phyloP scores from a whole-genome alignment of 2,888 invertebrate genomes.

The Willowsia nigromaculata region DNA sequence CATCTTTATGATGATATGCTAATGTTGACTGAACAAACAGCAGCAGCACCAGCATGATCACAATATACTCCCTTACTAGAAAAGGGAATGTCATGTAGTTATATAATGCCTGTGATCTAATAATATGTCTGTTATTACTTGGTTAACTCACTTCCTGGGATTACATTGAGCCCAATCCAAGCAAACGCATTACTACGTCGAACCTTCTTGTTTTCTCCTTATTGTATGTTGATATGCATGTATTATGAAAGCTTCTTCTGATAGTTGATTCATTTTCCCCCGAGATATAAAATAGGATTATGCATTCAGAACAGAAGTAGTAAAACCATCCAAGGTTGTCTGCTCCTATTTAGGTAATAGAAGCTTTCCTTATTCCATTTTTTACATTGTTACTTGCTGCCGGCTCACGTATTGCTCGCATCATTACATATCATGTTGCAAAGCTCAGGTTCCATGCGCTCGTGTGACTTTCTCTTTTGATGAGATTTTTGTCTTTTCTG shows the following conservation, averaged over 20 bases:
- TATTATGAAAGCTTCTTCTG: background rate
- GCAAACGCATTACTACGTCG: background rate
- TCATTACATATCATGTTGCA: background rate
- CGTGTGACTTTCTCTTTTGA: background rate
- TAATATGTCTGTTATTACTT: slow-evolving; percentile 5
- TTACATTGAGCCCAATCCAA: slow-evolving; percentile 12
- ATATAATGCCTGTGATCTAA: background rate
- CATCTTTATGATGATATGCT: background rate
- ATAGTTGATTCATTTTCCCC: slow-evolving; percentile 46
- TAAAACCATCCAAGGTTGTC: slow-evolving; percentile 53
- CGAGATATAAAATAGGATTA: slow-evolving; percentile 65
- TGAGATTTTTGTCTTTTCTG: background rate
- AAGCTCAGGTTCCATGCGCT: background rate
- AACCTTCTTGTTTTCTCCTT: too few species aligned
- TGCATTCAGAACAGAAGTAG: slow-evolving; percentile 34
- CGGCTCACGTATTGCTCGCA: background rate
- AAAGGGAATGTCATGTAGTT: slow-evolving; percentile 9
- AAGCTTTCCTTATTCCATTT: background rate
- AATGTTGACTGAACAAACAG: background rate
- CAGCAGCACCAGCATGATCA: background rate
- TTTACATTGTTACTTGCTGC: background rate
- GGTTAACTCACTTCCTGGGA: slow-evolving; percentile 22
- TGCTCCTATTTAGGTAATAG: background rate
- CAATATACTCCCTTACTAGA: background rate
- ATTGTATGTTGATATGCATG: too few species aligned